Evolutionary conservation across 2,888 invertebrate species (phyloP), one percentile per base, ranked within the genome.

Genomic region (Plebejus argus): DNA sequence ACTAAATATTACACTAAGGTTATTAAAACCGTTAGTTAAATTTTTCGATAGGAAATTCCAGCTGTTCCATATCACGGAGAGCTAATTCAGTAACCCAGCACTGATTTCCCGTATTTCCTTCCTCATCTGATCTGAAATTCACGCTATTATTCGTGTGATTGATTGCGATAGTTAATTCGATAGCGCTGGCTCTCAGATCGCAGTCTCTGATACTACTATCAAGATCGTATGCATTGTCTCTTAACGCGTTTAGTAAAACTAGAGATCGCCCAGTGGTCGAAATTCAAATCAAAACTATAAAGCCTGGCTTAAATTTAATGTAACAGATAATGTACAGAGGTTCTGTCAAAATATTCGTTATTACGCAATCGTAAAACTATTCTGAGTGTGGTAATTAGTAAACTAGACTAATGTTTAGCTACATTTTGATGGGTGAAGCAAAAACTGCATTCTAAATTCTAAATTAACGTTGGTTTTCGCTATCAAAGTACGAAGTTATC

Each of bases 101-200:
- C 61, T 66, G 66, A 28, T 66, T 61, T 66, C 18, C 28, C 15
- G 66, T 33, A 66, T 66, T 66, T 66, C 66, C 66, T 66, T 66
- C 28, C 66, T 6, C 28, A 66, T 66, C 66, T 66, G 66, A 66
- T 66, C 28, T 66, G 28, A 18, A 66, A 33, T 66, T 66, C 66
- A 66, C 33, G 66, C 15, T 66, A 28, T 33, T 66, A 66, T 66
- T 66, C 66, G 28, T 28, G 28, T 66, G 66, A 66, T 66, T 66
- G 28, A 66, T 66, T 33, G 28, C 66, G 66, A 66, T 66, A 66
- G 28, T 28, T 66, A 33, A 66, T 66, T 66, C 66, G 66, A 33
- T 66, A 6, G 1, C 66, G 28, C 10, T 66, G 28, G 66, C 66
- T 28, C 12, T 28, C 20, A 1, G 66, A 66, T 66, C 66, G 15